Percentiles rank a stretch among this genome's conserved stretches.
These are phyloP conservation scores for Sphaerophoria taeniata DNA, from an alignment of 2,888 invertebrate species.

Conservation along the genomic window DNA sequence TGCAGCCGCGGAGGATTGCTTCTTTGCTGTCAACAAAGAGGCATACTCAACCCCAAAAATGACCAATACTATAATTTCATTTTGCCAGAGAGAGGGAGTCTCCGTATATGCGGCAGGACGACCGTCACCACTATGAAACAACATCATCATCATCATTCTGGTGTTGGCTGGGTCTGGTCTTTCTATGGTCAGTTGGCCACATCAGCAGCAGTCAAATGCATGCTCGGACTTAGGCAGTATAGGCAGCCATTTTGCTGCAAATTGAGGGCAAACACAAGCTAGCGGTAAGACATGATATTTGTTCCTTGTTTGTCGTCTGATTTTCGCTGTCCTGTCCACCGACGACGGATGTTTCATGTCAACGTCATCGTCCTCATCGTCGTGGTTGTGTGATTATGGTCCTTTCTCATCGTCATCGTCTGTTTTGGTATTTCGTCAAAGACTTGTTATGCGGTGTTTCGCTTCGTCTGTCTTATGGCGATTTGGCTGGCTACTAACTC, in stretches of 20 bases:
- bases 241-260: constrained; percentile 61
- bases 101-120: neutral
- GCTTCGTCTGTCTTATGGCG: neutral
- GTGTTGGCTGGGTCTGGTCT: neutral
- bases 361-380: constrained; percentile 48
- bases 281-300: constrained; percentile 71
- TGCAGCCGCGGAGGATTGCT: constrained; percentile 28
- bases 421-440: constrained; percentile 67
- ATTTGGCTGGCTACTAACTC: constrained; percentile 13
- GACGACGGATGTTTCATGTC: constrained; percentile 59
- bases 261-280: constrained; percentile 73
- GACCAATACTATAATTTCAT: constrained; percentile 66
- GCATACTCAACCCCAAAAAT: constrained; percentile 49
- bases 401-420: too few species aligned
- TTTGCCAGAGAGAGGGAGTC: neutral
- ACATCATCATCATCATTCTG: neutral
- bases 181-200: too few species aligned
- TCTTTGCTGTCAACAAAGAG: constrained; percentile 57
- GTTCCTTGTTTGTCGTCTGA: constrained; percentile 65
- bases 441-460: constrained; percentile 70
- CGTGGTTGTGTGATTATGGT: too few species aligned
- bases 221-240: constrained; percentile 21
- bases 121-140: too few species aligned
- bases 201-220: neutral
- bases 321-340: too few species aligned